Evolutionary conservation across 2,113 vertebrate species (phyloP).

Genomic region (Rhodinocichla rosea): DNA sequence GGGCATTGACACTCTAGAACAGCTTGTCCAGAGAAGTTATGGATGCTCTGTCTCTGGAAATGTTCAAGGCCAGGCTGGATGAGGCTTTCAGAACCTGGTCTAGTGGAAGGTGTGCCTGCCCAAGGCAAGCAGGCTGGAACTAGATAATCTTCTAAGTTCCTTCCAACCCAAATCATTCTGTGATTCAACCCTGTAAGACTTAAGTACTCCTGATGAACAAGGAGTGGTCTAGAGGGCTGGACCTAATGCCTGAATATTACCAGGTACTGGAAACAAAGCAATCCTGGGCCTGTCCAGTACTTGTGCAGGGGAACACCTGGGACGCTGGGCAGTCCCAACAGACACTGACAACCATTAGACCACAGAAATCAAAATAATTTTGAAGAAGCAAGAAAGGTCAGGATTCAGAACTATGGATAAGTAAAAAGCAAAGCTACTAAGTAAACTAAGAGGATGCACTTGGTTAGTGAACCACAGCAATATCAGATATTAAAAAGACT

Average conservation of each 20-base stretch:
- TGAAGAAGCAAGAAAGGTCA: neutral
- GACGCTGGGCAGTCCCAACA: neutral
- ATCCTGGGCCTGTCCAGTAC: neutral
- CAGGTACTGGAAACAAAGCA: neutral
- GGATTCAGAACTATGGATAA: neutral
- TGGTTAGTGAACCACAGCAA: neutral
- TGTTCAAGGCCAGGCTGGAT: neutral
- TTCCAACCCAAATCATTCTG: neutral
- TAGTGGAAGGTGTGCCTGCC: neutral
- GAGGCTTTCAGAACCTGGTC: neutral
- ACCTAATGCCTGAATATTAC: neutral
- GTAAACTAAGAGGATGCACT: neutral
- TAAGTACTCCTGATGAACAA: neutral
- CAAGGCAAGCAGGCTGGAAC: neutral
- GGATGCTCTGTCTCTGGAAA: neutral
- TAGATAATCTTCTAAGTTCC: neutral
- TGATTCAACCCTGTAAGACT: neutral
- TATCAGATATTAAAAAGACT: neutral
- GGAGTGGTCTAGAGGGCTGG: neutral
- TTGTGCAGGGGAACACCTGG: neutral
- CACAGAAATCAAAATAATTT: neutral
- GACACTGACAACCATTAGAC: neutral
- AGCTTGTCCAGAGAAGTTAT: neutral
- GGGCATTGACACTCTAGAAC: neutral
- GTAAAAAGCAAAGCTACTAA: neutral